Evolutionary conservation across 2,113 vertebrate species (phyloP).

Genomic region (Pedetes capensis): DNA sequence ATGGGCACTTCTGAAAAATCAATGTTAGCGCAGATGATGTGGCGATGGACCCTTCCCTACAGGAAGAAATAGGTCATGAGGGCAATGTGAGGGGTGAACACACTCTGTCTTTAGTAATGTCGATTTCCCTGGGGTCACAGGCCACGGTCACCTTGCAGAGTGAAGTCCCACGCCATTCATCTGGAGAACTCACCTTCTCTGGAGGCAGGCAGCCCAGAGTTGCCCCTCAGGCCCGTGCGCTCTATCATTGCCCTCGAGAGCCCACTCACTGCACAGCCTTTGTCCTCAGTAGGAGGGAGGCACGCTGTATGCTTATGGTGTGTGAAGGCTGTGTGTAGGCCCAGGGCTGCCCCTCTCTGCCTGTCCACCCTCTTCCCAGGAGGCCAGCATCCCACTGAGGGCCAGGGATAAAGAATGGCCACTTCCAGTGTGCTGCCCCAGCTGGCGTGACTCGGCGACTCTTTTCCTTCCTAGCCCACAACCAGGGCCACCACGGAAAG

Average conservation of each 20-base stretch:
- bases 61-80: neutral
- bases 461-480: accelerated
- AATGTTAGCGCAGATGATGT: neutral
- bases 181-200: neutral
- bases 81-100: accelerated
- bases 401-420: neutral
- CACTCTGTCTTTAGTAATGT: neutral
- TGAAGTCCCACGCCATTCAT: accelerated
- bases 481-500: neutral
- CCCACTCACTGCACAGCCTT: neutral
- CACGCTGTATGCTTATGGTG: neutral
- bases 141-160: neutral
- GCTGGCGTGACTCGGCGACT: accelerated
- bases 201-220: neutral
- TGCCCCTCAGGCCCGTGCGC: accelerated
- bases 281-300: neutral
- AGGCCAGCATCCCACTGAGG: accelerated
- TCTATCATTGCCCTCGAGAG: accelerated
- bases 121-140: neutral
- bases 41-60: neutral
- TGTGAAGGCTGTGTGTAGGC: neutral
- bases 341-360: accelerated
- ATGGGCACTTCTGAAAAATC: neutral
- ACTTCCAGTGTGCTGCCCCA: neutral
- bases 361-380: accelerated